A percentile compares a stretch with the other conserved stretches of the same genome.
Conservation (phyloP, 2,888 invertebrate genomes). For the Ametastegia equiseti region DNA sequence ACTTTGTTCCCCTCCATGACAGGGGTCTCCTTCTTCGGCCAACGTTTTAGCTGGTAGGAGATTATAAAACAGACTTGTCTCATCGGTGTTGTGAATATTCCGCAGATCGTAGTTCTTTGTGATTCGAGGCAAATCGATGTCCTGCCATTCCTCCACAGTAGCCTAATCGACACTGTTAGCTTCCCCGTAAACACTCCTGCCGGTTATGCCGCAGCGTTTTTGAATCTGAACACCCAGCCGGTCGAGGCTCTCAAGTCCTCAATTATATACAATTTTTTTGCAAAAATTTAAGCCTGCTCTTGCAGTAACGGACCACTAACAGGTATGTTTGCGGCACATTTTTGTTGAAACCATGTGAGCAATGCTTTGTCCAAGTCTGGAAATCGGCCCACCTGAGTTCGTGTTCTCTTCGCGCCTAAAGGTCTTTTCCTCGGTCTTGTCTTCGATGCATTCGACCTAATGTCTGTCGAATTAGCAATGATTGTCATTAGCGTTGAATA, state of each 20-base stretch:
- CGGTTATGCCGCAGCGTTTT: slow-evolving; percentile 10
- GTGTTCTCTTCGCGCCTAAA: slow-evolving; percentile 7
- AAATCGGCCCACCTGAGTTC: slow-evolving; percentile 5
- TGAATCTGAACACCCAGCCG: slow-evolving; percentile 19
- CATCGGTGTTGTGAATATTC: slow-evolving; percentile 63
- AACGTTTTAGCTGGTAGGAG: slow-evolving; percentile 61
- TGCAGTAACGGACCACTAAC: slow-evolving; percentile 17
- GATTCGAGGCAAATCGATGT: slow-evolving; percentile 30
- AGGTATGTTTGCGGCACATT: slow-evolving; percentile 27
- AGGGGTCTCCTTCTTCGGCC: slow-evolving; percentile 63
- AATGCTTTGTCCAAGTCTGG: slow-evolving; percentile 32
- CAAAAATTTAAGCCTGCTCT: slow-evolving; percentile 13
- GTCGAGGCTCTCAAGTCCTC: not conserved
- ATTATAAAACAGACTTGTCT: slow-evolving; percentile 62
- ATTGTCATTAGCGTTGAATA: slow-evolving; percentile 13
- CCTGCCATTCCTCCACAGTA: slow-evolving; percentile 5
- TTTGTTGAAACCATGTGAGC: slow-evolving; percentile 45
- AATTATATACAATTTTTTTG: not conserved
- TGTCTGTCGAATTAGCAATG: not conserved
- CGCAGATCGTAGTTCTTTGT: slow-evolving; percentile 7
- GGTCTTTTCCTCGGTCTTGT: no score
- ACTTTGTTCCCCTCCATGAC: slow-evolving; percentile 67
- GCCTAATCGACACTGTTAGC: slow-evolving; percentile 1
- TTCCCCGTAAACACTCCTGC: not conserved
- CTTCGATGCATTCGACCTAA: not conserved